Base-by-base conservation (phyloP, 2,797 vertebrate genomes). In the Pelobates cultripes region DNA sequence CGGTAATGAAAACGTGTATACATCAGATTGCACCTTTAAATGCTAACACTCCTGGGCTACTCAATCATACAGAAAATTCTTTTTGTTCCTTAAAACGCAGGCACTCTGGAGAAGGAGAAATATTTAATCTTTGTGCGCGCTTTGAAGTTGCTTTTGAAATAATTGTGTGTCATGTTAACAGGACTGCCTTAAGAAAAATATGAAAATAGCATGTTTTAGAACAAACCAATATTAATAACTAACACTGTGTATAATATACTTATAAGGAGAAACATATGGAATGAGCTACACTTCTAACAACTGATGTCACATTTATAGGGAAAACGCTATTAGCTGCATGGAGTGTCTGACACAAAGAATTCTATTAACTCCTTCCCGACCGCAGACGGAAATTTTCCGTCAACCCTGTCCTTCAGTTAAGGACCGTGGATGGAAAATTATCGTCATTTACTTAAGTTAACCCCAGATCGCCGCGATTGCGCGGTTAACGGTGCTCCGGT, bases 121-220 rank as follows among this genome's bases (percentile, higher is more conserved):
- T 43, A 68, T 13, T 68, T 68, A 68, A 42, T 68, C 42, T 68
- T 12, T 15, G 3, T 4, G 42, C 40, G 10, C 28, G 28, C 40
- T 68, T 68, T 68, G 40, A 68, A 68, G 66, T 68, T 43, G 40
- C 42, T 68, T 68, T 68, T 68, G 66, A 68, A 68, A 68, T 43
- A 68, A 68, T 43, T 68, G 40, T 68, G 28, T 68, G 66, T 68
- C 66, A 68, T 68, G 66, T 68, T 68, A 68, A 68, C 66, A 68
- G 42, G 28, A 68, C 9, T 43, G 40, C 66, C 66, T 68, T 43
- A 68, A 68, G 66, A 68, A 68, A 42, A 68, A 42, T 68, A 68
- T 68, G 66, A 68, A 68, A 68, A 68, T 68, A 68, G 12, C 40
- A 43, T 42, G 66, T 68, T 43, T 42, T 68, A 14, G 41, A 68